Conservation (phyloP, 2,888 invertebrate genomes). For the Acheta domesticus region DNA sequence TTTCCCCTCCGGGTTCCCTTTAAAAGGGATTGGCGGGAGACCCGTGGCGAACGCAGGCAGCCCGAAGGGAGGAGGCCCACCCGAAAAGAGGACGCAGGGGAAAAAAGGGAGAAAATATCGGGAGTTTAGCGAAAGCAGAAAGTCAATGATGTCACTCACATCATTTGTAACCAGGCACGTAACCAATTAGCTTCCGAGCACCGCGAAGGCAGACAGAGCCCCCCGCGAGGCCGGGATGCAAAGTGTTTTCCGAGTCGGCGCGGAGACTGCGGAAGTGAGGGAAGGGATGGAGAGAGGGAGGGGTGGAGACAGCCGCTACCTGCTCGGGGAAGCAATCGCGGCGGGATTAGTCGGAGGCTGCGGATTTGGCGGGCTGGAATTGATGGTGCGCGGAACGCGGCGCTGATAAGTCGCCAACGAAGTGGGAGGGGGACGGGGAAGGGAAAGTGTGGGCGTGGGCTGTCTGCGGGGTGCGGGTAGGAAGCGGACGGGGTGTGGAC, state of each 20-base stretch:
- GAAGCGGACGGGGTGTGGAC: too few relatives aligned
- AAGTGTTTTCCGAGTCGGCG: neutral
- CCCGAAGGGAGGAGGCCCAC: too few relatives aligned
- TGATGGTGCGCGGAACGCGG: neutral
- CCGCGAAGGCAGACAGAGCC: neutral
- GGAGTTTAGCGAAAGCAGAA: neutral
- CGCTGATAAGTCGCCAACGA: slow-evolving; percentile 2
- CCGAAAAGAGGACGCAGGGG: too few relatives aligned
- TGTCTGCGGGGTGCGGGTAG: too few relatives aligned
- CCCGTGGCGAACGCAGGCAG: too few relatives aligned
- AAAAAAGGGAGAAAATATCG: slow-evolving; percentile 3
- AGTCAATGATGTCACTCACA: slow-evolving; percentile 18
- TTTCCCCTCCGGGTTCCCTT: too few relatives aligned
- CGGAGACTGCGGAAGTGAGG: too few relatives aligned
- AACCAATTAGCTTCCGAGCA: neutral
- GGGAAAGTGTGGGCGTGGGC: too few relatives aligned
- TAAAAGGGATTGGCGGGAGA: too few relatives aligned
- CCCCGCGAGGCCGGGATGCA: neutral
- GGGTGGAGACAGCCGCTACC: neutral
- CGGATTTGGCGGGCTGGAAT: neutral
- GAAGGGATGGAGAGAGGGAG: neutral
- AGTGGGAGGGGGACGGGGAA: neutral
- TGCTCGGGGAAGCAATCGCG: neutral
- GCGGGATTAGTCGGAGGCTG: slow-evolving; percentile 1
- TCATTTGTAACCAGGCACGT: slow-evolving; percentile 18